Conservation (phyloP, 2,797 vertebrate species). For the Darevskia nairensis region DNA sequence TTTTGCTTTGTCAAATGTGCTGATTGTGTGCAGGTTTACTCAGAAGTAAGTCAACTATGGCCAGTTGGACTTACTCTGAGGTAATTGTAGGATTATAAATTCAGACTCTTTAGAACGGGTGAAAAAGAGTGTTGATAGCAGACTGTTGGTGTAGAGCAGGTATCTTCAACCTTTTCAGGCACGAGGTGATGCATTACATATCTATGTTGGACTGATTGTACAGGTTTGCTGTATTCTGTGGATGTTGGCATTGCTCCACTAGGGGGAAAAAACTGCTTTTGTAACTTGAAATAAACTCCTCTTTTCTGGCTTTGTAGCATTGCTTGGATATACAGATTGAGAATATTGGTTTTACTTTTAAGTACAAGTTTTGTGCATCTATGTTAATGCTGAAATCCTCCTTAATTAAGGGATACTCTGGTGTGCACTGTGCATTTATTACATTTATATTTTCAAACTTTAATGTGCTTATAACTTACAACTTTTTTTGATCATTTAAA, state of each 20-base stretch:
- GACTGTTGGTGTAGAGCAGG: too few relatives aligned
- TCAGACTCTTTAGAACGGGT: background rate
- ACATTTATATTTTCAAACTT: background rate
- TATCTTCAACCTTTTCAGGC: too few relatives aligned
- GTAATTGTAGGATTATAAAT: background rate
- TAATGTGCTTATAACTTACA: background rate
- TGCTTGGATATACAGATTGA: background rate
- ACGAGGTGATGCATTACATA: background rate
- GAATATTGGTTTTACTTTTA: background rate
- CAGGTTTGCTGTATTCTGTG: background rate
- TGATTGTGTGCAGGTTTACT: background rate
- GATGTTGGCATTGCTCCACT: background rate
- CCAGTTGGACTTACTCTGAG: background rate
- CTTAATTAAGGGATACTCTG: background rate
- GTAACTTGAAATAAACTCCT: conserved; percentile 26
- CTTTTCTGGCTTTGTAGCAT: too few relatives aligned
- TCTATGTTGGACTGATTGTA: background rate
- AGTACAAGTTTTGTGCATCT: background rate
- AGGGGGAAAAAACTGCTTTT: conserved; percentile 1
- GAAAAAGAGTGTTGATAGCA: background rate
- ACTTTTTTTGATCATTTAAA: conserved; percentile 65
- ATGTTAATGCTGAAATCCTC: background rate
- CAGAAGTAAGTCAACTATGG: background rate
- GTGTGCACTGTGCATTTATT: background rate
- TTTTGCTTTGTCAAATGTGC: background rate